Evolutionary conservation across 2,113 vertebrate species (phyloP), one percentile per base, ranked within the genome.

Genomic region (Dascyllus trimaculatus): DNA sequence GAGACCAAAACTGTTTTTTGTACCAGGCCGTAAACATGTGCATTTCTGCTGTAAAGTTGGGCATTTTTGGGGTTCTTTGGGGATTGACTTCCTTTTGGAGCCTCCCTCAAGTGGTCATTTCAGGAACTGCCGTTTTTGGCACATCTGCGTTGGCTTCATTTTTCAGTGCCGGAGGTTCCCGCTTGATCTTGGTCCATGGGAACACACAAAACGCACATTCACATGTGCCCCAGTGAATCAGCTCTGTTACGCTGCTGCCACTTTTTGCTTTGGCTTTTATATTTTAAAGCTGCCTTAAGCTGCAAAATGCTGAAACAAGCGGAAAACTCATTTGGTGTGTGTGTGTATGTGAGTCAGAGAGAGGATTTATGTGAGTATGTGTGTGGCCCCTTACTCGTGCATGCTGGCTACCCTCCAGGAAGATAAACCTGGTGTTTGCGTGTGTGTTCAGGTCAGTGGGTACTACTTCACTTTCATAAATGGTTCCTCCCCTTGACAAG

Each of bases 291-390:
- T 58, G 46, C 70, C 64, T 29, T 72, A 64, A 84, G 62, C 71
- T 82, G 3, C 22, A 80, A 82, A 82, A 73, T 78, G 73, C 52
- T 83, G 68, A 86, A 89, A 65, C 59, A 53, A 38, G 61, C 54
- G 69, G 78, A 84, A 83, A 80, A 54, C 51, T n/a, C 2, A 32
- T 22, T 60, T 46, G 19, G 63, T 69, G 40, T 71, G 35, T 70
- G 65, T 68, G 35, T 69, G 65, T 69, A 13, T 82, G 63, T 73
- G 49, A 65, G 21, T 69, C 1, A 53, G 48, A 46, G 25, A 52
- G 1, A 24, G 59, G 4, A 3, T 24, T 4, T 13, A 13, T 25
- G 29, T 63, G 32, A n/a, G n/a, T 65, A 18, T 76, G 40, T 49
- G 22, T 49, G 21, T 60, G 22, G 38, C 29, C 17, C 51, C 22